Evolutionary conservation across 2,888 invertebrate species (phyloP).

Genomic region (Ceratothoa steindachneri): DNA sequence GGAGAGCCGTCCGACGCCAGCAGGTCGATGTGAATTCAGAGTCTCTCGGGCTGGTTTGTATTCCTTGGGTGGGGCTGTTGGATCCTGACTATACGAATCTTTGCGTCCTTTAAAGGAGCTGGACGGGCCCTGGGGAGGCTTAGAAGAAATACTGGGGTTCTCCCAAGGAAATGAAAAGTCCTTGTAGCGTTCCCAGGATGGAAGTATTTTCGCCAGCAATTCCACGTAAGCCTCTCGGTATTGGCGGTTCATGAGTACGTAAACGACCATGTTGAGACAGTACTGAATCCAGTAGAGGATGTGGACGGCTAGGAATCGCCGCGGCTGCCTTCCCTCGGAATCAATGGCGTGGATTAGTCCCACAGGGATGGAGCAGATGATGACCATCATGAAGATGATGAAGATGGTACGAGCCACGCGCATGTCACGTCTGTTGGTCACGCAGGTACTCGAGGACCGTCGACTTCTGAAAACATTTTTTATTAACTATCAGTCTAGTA

Average conservation of each 20-base stretch:
- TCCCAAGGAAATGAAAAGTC: slow-evolving; percentile 37
- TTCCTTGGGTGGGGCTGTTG: neutral
- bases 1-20: slow-evolving; percentile 19
- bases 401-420: slow-evolving; percentile 46
- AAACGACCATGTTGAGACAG: slow-evolving; percentile 36
- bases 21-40: neutral
- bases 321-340: slow-evolving; percentile 18
- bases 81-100: neutral
- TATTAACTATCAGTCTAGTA: no score
- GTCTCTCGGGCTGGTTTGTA: neutral
- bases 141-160: slow-evolving; percentile 31
- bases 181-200: slow-evolving; percentile 19
- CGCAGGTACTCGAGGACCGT: slow-evolving; percentile 28
- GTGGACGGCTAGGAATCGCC: slow-evolving; percentile 38
- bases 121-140: slow-evolving; percentile 15
- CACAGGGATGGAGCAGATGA: slow-evolving; percentile 43
- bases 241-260: slow-evolving; percentile 45
- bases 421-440: slow-evolving; percentile 37
- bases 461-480: slow-evolving; percentile 28
- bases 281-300: slow-evolving; percentile 46
- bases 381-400: slow-evolving; percentile 43
- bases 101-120: slow-evolving; percentile 18
- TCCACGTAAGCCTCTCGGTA: slow-evolving; percentile 45
- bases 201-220: slow-evolving; percentile 32
- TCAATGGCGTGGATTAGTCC: slow-evolving; percentile 28